Conservation (phyloP, 2,113 vertebrate species). For the Macrotis lagotis region DNA sequence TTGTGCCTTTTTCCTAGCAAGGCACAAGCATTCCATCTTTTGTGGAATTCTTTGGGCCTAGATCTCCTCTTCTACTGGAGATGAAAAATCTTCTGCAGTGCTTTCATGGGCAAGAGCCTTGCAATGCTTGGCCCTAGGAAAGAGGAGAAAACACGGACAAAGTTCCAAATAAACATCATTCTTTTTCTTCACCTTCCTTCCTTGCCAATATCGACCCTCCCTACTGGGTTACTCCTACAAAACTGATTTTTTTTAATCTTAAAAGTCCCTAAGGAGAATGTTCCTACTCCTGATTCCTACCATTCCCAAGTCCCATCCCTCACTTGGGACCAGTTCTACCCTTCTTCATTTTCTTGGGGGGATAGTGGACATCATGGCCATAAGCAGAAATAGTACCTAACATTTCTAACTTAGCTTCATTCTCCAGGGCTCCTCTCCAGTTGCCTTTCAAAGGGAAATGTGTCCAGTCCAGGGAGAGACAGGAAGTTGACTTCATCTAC, state of each 20-base stretch:
- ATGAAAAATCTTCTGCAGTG: neutral
- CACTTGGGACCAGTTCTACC: neutral
- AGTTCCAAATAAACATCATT: neutral
- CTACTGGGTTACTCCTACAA: neutral
- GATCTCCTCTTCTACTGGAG: neutral
- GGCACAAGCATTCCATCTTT: neutral
- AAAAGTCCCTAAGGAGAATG: no score
- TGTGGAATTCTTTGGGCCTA: neutral
- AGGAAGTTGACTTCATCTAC: neutral
- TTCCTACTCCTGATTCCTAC: neutral
- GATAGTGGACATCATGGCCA: neutral
- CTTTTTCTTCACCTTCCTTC: neutral
- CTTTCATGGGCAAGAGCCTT: neutral
- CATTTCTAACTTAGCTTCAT: neutral
- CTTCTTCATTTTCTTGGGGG: neutral
- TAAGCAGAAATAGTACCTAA: neutral
- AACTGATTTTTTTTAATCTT: neutral
- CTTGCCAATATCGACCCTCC: neutral
- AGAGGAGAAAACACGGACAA: neutral
- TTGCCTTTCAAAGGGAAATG: neutral
- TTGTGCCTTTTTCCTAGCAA: neutral
- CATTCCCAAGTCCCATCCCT: neutral
- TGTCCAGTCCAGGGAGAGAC: neutral
- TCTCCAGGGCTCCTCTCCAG: neutral
- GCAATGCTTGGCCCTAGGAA: neutral